Evolutionary conservation across 2,888 invertebrate genomes (phyloP), one percentile per base, ranked within the genome.

Genomic region (Stenotaenia linearis): DNA sequence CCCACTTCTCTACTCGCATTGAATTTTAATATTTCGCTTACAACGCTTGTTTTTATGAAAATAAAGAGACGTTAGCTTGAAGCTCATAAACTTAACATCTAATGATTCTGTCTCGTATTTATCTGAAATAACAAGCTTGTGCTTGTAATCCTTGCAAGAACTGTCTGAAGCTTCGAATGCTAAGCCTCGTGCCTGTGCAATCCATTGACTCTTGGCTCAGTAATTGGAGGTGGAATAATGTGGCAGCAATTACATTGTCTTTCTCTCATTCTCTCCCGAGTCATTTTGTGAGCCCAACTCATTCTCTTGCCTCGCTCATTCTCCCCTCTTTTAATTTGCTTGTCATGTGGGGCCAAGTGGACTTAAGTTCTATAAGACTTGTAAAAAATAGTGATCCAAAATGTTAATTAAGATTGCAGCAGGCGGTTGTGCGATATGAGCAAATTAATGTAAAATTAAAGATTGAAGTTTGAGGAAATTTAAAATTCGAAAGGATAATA

Each of bases 151-250:
- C 69, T 69, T 69, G 69, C 69, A 69, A 69, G 69, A 69, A 69
- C 69, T 28, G 69, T 69, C 69, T 69, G 25, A 28, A 69, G 69
- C 69, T 69, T 28, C 69, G 25, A 28, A 69, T 69, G 69, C 69
- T 69, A 69, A 69, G 69, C 69, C 69, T 69, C 25, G 69, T 28
- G 69, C 69, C 28, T 69, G 25, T 69, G 69, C 69, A 69, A 69
- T 69, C 69, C 69, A 69, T 69, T 69, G 69, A 69, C 69, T 69
- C 28, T 69, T 69, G 69, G 69, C 69, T 69, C 69, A 69, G 69
- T 69, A 69, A 69, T 69, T 69, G 69, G 69, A 69, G 69, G 69
- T 69, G 69, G 69, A 69, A 69, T 69, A 69, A 69, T 69, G 69
- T 69, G 69, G 69, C 69, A 69, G 69, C 69, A 28, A 69, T 69